Evolutionary conservation across 2,888 invertebrate genomes (phyloP).

Genomic region (Odontocolon sp.): DNA sequence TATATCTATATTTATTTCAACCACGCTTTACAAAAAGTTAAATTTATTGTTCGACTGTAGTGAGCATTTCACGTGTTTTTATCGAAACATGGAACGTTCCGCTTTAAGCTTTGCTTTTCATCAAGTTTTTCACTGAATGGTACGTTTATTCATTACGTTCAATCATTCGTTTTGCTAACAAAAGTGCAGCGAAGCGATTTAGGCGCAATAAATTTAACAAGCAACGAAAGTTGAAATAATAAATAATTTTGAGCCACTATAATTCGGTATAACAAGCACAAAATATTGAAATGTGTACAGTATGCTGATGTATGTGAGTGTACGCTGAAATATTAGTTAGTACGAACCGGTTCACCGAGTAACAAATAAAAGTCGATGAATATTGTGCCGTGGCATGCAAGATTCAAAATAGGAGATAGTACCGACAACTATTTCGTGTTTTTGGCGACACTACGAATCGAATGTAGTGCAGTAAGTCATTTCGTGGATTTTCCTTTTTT

Average conservation of each 20-base stretch:
- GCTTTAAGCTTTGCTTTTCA: neutral
- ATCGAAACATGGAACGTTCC: neutral
- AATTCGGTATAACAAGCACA: neutral
- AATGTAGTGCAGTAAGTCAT: neutral
- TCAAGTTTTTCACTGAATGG: neutral
- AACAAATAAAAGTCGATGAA: no score
- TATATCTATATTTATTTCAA: no score
- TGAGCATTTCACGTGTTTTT: constrained; percentile 26
- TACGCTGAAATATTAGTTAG: neutral
- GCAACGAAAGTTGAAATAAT: neutral
- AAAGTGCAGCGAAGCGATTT: neutral
- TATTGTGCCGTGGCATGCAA: no score
- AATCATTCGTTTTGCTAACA: neutral
- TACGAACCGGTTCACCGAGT: no score
- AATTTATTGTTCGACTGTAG: neutral
- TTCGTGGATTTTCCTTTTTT: neutral
- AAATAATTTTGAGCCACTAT: no score
- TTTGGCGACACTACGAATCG: neutral
- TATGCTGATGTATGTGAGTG: no score
- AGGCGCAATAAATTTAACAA: neutral
- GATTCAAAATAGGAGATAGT: neutral
- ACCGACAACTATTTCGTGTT: neutral
- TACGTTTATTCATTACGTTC: neutral
- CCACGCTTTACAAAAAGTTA: no score
- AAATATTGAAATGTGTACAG: no score